Evolutionary conservation across 2,113 vertebrate genomes (phyloP), one percentile per base, ranked within the genome.

Genomic region (Spheniscus mendiculus): DNA sequence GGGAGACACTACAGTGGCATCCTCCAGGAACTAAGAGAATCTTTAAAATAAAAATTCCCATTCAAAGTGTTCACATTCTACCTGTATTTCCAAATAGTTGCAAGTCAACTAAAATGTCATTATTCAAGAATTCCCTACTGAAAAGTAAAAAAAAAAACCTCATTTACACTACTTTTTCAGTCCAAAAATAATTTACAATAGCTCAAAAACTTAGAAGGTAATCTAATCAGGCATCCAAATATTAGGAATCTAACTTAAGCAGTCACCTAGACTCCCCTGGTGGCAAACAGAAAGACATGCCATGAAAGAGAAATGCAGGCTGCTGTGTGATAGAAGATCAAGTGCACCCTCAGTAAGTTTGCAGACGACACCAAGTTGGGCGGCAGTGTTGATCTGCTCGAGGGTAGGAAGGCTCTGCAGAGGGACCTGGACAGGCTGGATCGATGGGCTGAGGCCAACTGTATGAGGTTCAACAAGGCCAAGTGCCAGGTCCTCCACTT

Each of bases 351-450:
- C 56, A n/a, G 32, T 22, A 58, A 58, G 56, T n/a, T n/a, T 58
- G 32, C 32, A 58, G 32, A 22, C 8, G 12, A n/a, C 32, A 34
- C 55, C 30, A 58, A 34, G 55, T 13, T 58, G 55, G 19, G 19
- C 0, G 1, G 36, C 3, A 42, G 12, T 10, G 16, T 15, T 9
- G 26, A 63, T 44, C 20, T 44, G 32, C 45, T 52, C 1, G 30
- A 61, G 30, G 18, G 55, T 9, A 61, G 36, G 18, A 36, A 25
- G 45, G 45, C 3, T 23, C 30, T 25, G 2, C 30, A 36, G 56
- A 53, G 56, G 47, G 26, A 63, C 7, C 32, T 25, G 47, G 38
- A 30, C 26, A 62, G 32, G 25, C 15, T 52, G 18, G 30, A 30
- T n/a, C 11, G 0, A 22, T 83, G 67, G 67, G 18, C 30, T 0